Evolutionary conservation across 30 jellyfish, hydroid and myxozoan genomes (phyloP).

Genomic region (Pseudorhiza aurosa): DNA sequence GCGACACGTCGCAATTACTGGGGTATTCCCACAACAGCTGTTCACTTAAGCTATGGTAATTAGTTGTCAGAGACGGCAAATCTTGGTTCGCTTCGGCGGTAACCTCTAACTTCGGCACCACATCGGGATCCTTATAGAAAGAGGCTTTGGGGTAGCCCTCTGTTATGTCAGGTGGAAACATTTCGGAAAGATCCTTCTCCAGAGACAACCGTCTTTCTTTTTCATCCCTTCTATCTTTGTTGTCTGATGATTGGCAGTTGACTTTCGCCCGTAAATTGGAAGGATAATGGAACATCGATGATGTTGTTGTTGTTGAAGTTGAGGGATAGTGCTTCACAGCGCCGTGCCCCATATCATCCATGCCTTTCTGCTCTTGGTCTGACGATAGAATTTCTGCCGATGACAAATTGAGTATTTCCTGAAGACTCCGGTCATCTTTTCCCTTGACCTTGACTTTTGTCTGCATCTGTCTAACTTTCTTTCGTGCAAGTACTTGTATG

Average conservation of each 20-base stretch:
- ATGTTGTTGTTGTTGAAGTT: slow-evolving; percentile 6
- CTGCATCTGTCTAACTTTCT: slow-evolving; percentile 83
- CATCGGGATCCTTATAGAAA: slow-evolving; percentile 32
- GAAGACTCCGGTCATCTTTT: slow-evolving; percentile 26
- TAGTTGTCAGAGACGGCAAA: slow-evolving; percentile 37
- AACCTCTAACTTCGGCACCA: slow-evolving; percentile 33
- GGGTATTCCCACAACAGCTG: slow-evolving; percentile 82
- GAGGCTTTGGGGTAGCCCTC: slow-evolving; percentile 57
- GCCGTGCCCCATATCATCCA: background rate
- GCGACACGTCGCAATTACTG: slow-evolving; percentile 71
- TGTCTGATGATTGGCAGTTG: background rate
- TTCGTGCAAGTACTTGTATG: slow-evolving; percentile 96
- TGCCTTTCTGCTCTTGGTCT: slow-evolving; percentile 34
- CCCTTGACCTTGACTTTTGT: slow-evolving; percentile 60
- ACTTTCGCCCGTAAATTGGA: slow-evolving; percentile 38
- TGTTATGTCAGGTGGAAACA: slow-evolving; percentile 40
- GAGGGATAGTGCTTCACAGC: slow-evolving; percentile 8
- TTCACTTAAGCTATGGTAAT: slow-evolving; percentile 55
- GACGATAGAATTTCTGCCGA: slow-evolving; percentile 77
- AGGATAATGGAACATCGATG: slow-evolving; percentile 59
- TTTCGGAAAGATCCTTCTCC: slow-evolving; percentile 56
- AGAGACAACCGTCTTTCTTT: slow-evolving; percentile 41
- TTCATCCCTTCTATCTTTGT: background rate
- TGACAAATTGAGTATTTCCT: slow-evolving; percentile 62
- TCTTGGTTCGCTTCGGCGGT: slow-evolving; percentile 3